Base-by-base conservation (phyloP, 2,797 vertebrate genomes). In the Coilia nasus region DNA sequence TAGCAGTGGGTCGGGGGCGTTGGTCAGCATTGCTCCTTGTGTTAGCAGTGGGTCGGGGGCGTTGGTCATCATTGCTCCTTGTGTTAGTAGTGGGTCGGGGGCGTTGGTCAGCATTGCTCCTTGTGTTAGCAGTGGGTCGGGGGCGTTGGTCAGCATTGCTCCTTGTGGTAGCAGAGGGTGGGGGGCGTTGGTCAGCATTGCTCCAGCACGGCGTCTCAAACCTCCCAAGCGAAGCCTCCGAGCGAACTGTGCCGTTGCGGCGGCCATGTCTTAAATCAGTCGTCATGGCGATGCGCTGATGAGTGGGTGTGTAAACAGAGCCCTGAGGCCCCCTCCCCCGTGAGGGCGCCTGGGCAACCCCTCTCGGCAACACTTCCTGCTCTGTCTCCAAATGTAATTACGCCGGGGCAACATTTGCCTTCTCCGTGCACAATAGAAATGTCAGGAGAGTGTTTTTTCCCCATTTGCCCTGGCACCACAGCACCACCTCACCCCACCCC, bases 371-470 rank as follows among this genome's bases (percentile, higher is more conserved):
- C 89, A 88, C 89, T 91, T 90, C 90, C 90, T 89, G 88, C 89
- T 88, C 89, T 84, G 87, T 84, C 85, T 87, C 88, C 89, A 91
- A 93, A 94, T 94, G 89, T 94, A 95, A 95, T 95, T 95, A 94
- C 92, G 89, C 91, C 91, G 87, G 87, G 89, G 92, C 91, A 93
- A 92, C 56, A 80, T 83, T 85, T 88, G 44, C 82, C 75, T 83
- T 67, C 47, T 31, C 47, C 50, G 44, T 17, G 62, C 81, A 86
- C 50, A 59, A 71, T 88, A 67, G 75, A 81, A 67, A 84, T 86
- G 81, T 44, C 71, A 78, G 71, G 64, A 71, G 64, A 17, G 31
- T 44, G 31, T 41, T 35, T 31, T 6, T 19, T 14, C 31, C 6
- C 57, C 57, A 23, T 6, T 5, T n/a, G 3, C 59, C 21, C 59